A percentile compares a stretch with the other conserved stretches of the same genome.
Evolutionary conservation across 1,140 invertebrate species (phyloP).

Genomic region (Musca vetustissima): DNA sequence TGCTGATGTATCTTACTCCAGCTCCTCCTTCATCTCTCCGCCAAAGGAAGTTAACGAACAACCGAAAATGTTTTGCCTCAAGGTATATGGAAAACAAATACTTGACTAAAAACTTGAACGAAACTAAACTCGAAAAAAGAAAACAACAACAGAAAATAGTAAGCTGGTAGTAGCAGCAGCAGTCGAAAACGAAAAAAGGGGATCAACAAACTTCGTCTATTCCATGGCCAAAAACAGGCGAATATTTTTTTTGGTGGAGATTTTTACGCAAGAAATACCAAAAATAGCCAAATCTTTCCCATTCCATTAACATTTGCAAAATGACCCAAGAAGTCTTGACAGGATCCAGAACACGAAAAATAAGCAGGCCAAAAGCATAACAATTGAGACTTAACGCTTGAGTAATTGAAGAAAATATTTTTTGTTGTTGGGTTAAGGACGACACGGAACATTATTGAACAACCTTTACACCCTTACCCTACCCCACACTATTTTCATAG

Average conservation of each 20-base stretch:
- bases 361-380: neutral
- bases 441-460: conserved; percentile 16
- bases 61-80: neutral
- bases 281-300: too few species aligned
- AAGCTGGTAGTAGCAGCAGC: neutral
- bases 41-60: too few species aligned
- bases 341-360: too few species aligned
- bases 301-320: too few species aligned
- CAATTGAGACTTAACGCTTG: conserved; percentile 24
- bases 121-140: neutral
- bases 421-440: conserved; percentile 11
- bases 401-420: conserved; percentile 22
- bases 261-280: too few species aligned
- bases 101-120: neutral
- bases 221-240: too few species aligned
- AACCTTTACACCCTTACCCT: neutral
- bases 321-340: too few species aligned
- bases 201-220: neutral
- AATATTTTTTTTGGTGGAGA: too few species aligned
- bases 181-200: neutral
- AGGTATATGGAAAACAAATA: conserved; percentile 12
- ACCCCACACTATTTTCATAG: too few species aligned
- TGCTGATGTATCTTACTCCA: too few species aligned
- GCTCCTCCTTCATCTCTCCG: too few species aligned
- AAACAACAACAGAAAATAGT: neutral